Evolutionary conservation across 2,888 invertebrate genomes (phyloP), one percentile per base, ranked within the genome.

Genomic region (Nomada fucata): DNA sequence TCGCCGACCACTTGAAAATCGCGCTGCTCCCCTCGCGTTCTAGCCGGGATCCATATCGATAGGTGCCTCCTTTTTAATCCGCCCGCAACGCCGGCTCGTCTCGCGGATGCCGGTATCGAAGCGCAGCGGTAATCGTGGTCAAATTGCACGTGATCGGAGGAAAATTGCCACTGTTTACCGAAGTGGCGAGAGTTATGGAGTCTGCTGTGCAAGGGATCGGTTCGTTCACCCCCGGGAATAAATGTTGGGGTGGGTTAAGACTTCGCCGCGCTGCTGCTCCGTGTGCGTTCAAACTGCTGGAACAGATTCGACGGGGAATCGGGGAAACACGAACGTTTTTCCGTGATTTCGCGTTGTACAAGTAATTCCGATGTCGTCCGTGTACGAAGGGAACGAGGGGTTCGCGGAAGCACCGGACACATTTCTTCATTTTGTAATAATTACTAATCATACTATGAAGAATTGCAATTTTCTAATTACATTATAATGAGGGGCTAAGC

Each of bases 121-220:
- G 20, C 13, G 10, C 15, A 42, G 47, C n/a, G 42, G 23, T 42
- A 44, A 69, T 42, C 42, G 69, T 9, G 72, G 23, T 57, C 63
- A 36, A 73, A 50, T 60, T 65, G 73, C 20, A 60, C 18, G 65
- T 36, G 76, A 72, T 76, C 18, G 52, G 15, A 52, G 50, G 76
- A 77, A 73, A 50, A 73, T 73, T 50, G 63, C 71, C 55, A 29
- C 29, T 63, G 63, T 71, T 70, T 65, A 42, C 44, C 60, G 9
- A 36, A 60, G n/a, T 10, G 53, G n/a, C 52, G 20, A 65, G 65
- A 20, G 52, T 74, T 60, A 60, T 18, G 44, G n/a, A 44, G 23
- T 52, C n/a, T 11, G 15, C 20, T 1, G 11, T 10, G 20, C 18
- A 18, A 18, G 60, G n/a, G 60, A 3, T 3, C 11, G n/a, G 70